Evolutionary conservation across 2,888 invertebrate genomes (phyloP).

Genomic region (Thymelicus sylvestris): DNA sequence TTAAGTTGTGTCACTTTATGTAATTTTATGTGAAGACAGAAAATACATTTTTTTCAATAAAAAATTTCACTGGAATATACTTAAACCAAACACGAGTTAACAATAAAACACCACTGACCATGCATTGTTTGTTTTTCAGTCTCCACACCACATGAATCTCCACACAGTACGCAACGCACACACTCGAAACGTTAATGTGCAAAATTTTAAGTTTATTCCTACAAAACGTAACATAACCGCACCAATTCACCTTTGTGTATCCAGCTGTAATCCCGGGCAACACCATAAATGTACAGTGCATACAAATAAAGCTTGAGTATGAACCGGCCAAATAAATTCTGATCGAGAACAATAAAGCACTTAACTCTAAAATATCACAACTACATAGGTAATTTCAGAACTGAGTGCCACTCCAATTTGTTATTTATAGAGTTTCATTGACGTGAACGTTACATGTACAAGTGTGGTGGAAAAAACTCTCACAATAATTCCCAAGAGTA

Average conservation of each 20-base stretch:
- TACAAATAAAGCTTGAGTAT: constrained; percentile 6
- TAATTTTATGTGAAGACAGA: background rate
- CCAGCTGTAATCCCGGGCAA: background rate
- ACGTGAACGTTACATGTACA: constrained; percentile 19
- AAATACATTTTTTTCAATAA: background rate
- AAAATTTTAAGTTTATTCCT: background rate
- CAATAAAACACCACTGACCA: background rate
- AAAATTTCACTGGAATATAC: no score
- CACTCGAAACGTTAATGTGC: background rate
- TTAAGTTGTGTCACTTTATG: no score
- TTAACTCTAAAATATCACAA: constrained; percentile 28
- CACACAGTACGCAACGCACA: background rate
- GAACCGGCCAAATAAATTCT: constrained; percentile 13
- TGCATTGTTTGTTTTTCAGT: background rate
- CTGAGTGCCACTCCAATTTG: constrained; percentile 54
- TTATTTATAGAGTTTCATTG: constrained; percentile 54
- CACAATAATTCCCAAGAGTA: constrained; percentile 57
- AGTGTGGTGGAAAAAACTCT: constrained; percentile 40
- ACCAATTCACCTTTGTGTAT: background rate
- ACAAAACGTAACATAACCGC: background rate
- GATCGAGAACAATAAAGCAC: constrained; percentile 29
- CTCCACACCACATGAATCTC: background rate
- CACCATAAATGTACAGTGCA: background rate
- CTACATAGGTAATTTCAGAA: constrained; percentile 28
- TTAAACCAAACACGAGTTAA: no score